Evolutionary conservation across 2,797 vertebrate genomes (phyloP).

Genomic region (Phrynocephalus guinanensis): DNA sequence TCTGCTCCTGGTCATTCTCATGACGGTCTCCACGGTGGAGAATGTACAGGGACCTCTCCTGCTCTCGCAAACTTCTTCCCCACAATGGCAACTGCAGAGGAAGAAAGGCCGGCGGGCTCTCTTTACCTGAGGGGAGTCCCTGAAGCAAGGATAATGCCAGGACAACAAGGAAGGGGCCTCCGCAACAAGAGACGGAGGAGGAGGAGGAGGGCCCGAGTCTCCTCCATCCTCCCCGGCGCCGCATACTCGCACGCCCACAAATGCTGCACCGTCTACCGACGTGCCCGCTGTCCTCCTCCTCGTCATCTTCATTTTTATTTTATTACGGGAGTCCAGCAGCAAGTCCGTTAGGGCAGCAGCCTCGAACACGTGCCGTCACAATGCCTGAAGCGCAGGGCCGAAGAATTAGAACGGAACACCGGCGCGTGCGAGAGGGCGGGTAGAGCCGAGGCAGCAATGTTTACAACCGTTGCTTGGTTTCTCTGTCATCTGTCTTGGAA

Average conservation of each 20-base stretch:
- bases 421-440: neutral
- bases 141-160: slow-evolving; percentile 20
- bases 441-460: neutral
- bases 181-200: neutral
- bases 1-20: no score
- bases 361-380: neutral
- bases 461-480: neutral
- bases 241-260: slow-evolving; percentile 8
- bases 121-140: slow-evolving; percentile 9
- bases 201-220: neutral
- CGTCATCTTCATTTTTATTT: neutral
- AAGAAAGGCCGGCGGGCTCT: neutral
- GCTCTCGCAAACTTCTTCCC: no score
- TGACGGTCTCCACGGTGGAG: no score
- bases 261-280: slow-evolving; percentile 6
- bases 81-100: neutral
- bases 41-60: no score
- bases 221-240: neutral
- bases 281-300: slow-evolving; percentile 41
- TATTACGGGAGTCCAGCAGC: no score
- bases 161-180: neutral
- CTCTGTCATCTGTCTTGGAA: neutral
- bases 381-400: no score
- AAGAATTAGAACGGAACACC: no score
- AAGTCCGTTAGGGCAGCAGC: slow-evolving; percentile 31